A percentile compares a stretch with the other conserved stretches of the same genome.
Evolutionary conservation across 2,113 vertebrate species (phyloP).

Genomic region (Xiphophorus hellerii): DNA sequence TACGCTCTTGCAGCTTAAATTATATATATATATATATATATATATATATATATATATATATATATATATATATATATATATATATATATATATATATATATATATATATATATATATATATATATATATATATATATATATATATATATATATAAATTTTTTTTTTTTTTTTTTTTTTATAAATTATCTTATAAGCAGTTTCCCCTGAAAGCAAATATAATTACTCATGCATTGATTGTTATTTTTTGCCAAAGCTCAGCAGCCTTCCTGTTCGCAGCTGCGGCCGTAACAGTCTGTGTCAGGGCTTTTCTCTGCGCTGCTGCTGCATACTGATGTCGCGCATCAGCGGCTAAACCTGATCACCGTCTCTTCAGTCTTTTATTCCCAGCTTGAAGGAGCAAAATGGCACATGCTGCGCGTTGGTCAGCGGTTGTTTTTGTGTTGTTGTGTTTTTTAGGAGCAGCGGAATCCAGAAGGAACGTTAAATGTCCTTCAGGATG

Average conservation of each 20-base stretch:
- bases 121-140: background rate
- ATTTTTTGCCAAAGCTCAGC: constrained; percentile 45
- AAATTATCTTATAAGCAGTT: too few species aligned
- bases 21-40: background rate
- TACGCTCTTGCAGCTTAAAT: background rate
- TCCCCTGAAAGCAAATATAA: background rate
- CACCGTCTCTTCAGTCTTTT: background rate
- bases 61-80: too few species aligned
- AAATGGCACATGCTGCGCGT: constrained; percentile 59
- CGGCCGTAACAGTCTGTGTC: constrained; percentile 73
- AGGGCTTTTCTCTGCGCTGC: constrained; percentile 47
- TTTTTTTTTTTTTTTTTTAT: too few species aligned
- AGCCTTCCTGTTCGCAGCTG: constrained; percentile 64
- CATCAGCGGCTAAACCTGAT: constrained; percentile 26
- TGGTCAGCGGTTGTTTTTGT: constrained; percentile 44
- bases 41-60: too few species aligned
- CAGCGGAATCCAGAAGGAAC: constrained; percentile 74
- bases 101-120: background rate
- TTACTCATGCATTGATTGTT: background rate
- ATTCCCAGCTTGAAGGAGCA: constrained; percentile 18
- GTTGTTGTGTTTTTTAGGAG: constrained; percentile 50
- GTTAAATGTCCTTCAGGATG: constrained; percentile 90
- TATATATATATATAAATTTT: too few species aligned
- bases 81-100: too few species aligned
- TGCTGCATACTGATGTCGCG: constrained; percentile 64